These are phyloP conservation scores for Heliconius aoede DNA, from an alignment of 2,888 invertebrate species.

Conservation along the genomic window DNA sequence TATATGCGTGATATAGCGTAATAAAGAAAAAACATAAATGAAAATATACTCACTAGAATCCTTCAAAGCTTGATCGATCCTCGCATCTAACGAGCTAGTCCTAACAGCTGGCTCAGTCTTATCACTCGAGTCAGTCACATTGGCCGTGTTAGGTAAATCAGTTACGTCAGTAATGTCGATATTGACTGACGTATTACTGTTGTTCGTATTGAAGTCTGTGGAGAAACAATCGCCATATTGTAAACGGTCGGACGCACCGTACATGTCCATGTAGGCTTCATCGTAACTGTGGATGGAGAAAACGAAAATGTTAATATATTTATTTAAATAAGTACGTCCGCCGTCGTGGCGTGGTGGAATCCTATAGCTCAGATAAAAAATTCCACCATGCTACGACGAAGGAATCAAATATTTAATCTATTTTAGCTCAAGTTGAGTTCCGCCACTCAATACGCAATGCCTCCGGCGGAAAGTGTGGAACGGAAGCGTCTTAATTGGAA, in stretches of 20 bases:
- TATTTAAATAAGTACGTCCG: no score
- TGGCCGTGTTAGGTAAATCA: conserved; percentile 10
- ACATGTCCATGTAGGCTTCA: conserved; percentile 77
- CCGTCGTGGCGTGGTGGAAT: no score
- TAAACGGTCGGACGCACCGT: conserved; percentile 73
- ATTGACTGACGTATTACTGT: conserved; percentile 28
- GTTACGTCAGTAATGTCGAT: conserved; percentile 26
- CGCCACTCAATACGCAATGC: no score
- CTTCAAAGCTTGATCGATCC: conserved; percentile 66
- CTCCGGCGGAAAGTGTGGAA: no score
- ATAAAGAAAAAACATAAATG: background rate
- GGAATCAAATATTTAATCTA: no score
- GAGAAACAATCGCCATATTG: conserved; percentile 78
- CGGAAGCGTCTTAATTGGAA: no score
- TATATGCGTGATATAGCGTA: no score
- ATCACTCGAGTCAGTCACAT: conserved; percentile 23
- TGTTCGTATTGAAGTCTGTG: conserved; percentile 33
- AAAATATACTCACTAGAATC: conserved; percentile 57
- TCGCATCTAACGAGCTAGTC: conserved; percentile 63
- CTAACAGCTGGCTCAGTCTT: conserved; percentile 21
- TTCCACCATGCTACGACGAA: no score
- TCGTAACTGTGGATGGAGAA: conserved; percentile 63
- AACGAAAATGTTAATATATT: background rate
- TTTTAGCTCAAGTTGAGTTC: no score
- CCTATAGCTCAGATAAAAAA: no score